Evolutionary conservation across 2,888 invertebrate species (phyloP).

Genomic region (Limnephilus marmoratus): DNA sequence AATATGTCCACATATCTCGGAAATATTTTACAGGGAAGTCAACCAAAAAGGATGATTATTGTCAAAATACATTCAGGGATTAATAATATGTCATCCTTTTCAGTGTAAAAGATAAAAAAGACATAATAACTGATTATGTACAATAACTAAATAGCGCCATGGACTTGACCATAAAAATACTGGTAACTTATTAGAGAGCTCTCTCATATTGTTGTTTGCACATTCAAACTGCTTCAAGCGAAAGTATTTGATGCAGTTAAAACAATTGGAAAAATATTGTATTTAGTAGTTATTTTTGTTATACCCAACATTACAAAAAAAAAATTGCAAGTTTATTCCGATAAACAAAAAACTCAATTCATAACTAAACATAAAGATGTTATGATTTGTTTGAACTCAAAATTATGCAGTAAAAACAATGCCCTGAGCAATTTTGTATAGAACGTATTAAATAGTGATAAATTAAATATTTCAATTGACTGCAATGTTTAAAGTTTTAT

Average conservation of each 20-base stretch:
- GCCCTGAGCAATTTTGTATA: too few species aligned
- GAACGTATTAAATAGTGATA: too few species aligned
- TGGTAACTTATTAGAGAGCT: neutral
- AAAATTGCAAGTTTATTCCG: too few species aligned
- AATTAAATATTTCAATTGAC: too few species aligned
- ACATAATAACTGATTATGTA: conserved; percentile 27
- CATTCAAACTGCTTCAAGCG: neutral
- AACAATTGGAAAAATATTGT: neutral
- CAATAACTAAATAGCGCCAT: conserved; percentile 6
- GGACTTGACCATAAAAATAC: conserved; percentile 8
- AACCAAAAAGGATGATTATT: neutral
- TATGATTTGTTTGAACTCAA: too few species aligned
- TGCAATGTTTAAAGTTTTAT: too few species aligned
- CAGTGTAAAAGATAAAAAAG: neutral
- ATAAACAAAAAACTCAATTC: too few species aligned
- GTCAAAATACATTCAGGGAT: neutral
- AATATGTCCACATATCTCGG: neutral
- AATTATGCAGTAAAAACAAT: too few species aligned
- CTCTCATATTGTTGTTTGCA: neutral
- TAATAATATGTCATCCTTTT: conserved; percentile 6
- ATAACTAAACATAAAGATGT: too few species aligned
- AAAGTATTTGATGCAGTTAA: neutral
- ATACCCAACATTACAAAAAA: too few species aligned
- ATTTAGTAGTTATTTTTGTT: too few species aligned
- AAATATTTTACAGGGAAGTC: neutral